Evolutionary conservation across 2,888 invertebrate species (phyloP).

Genomic region (Timandra comae): DNA sequence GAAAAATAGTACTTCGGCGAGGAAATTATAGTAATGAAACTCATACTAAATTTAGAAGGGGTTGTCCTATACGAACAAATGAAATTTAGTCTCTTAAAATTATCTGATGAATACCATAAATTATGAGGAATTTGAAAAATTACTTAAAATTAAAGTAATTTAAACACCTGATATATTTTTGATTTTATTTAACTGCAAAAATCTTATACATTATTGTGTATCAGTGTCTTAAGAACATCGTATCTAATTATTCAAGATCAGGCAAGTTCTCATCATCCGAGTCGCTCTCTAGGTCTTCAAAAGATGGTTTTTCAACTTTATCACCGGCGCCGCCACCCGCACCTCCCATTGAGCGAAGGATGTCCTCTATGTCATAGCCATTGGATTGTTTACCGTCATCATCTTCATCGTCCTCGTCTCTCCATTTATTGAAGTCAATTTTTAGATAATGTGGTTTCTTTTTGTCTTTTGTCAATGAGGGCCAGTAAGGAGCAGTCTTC

Average conservation of each 20-base stretch:
- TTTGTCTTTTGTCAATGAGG: slow-evolving; percentile 89
- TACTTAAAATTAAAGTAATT: neutral
- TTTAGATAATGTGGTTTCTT: slow-evolving; percentile 97
- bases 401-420: slow-evolving; percentile 96
- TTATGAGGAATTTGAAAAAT: neutral
- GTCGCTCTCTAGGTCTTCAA: slow-evolving; percentile 86
- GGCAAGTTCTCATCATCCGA: slow-evolving; percentile 89
- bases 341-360: slow-evolving; percentile 85
- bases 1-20: too few species aligned
- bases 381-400: slow-evolving; percentile 47
- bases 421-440: slow-evolving; percentile 98
- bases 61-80: too few species aligned
- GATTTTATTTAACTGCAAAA: slow-evolving; percentile 70
- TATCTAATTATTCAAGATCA: slow-evolving; percentile 79
- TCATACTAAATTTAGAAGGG: too few species aligned
- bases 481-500: slow-evolving; percentile 89
- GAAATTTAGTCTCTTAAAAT: too few species aligned
- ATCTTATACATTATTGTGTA: slow-evolving; percentile 69
- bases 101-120: neutral
- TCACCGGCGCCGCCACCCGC: slow-evolving; percentile 47
- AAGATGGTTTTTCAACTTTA: slow-evolving; percentile 79
- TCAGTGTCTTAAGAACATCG: slow-evolving; percentile 46
- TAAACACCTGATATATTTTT: neutral
- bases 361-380: slow-evolving; percentile 79
- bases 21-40: too few species aligned